These are phyloP conservation scores for Hirudo medicinalis DNA, from an alignment of 1,140 invertebrate genomes.

Conservation along the genomic window DNA sequence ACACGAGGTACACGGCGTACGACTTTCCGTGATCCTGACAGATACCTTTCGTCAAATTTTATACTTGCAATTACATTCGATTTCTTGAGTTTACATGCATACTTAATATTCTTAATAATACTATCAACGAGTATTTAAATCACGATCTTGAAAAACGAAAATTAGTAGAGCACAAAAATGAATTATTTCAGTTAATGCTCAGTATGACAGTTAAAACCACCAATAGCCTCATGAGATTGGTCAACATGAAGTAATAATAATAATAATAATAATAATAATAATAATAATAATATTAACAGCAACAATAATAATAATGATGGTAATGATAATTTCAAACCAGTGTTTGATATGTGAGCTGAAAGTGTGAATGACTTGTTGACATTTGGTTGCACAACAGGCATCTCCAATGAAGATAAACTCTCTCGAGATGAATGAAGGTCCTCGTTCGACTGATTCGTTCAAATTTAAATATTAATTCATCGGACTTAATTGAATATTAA, in stretches of 20 bases:
- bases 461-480: background rate
- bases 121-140: no score
- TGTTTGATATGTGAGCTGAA: slow-evolving; percentile 28
- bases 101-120: background rate
- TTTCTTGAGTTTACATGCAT: background rate
- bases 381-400: background rate
- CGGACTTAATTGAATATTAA: no score
- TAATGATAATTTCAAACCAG: slow-evolving; percentile 24
- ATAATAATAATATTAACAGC: background rate
- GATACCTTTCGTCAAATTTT: slow-evolving; percentile 44
- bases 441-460: slow-evolving; percentile 12
- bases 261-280: background rate
- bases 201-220: background rate
- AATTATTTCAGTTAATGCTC: background rate
- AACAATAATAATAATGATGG: background rate
- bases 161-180: background rate
- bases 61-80: no score
- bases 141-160: no score
- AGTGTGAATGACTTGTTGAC: slow-evolving; percentile 18
- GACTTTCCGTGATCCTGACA: slow-evolving; percentile 62
- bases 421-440: slow-evolving; percentile 19
- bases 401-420: slow-evolving; percentile 18
- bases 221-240: background rate
- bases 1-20: slow-evolving; percentile 77
- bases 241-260: no score